Evolutionary conservation across 2,113 vertebrate genomes (phyloP), one percentile per base, ranked within the genome.

Genomic region (Dromaius novaehollandiae): DNA sequence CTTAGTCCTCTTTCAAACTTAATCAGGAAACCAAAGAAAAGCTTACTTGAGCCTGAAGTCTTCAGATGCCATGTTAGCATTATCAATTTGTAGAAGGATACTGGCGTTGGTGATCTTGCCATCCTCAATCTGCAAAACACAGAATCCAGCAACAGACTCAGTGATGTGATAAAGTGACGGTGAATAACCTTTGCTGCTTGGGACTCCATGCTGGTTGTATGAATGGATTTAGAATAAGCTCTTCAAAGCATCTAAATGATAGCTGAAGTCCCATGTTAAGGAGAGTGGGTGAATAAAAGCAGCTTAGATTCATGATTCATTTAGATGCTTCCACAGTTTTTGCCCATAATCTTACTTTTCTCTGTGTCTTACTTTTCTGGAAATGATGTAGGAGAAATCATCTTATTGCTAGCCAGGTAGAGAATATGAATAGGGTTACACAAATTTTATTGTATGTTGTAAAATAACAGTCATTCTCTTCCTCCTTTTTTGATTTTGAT

Each of bases 31-130:
- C 16, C 30, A 91, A 65, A 90, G 87, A 90, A 89, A 73, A 63
- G 76, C 98, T 98, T 97, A 99, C 98, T 98, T 99, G 96, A 98
- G 96, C 75, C 94, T 98, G 96, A 99, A 98, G 97, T 98, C 98
- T 58, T 99, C 98, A 26, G 97, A 96, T 16, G 98, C 98, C 95
- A 98, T 98, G 91, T 93, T 98, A 30, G 98, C 98, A 0, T 99
- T 99, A 97, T 98, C 98, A 8, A 99, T 98, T 78, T 98, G 98
- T 28, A 99, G 90, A 17, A 97, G 89, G 70, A 98, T 95, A 30
- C 97, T 96, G n/a, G 98, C 98, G 5, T 98, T 98, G 89, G 94
- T 94, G 89, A 98, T 83, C 93, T 98, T 98, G 16, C 97, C 89
- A 15, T 97, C 96, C 84, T 97, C 93, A 61, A 99, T 98, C 98